Evolutionary conservation across 2,888 invertebrate genomes (phyloP).

Genomic region (Elmis aenea): DNA sequence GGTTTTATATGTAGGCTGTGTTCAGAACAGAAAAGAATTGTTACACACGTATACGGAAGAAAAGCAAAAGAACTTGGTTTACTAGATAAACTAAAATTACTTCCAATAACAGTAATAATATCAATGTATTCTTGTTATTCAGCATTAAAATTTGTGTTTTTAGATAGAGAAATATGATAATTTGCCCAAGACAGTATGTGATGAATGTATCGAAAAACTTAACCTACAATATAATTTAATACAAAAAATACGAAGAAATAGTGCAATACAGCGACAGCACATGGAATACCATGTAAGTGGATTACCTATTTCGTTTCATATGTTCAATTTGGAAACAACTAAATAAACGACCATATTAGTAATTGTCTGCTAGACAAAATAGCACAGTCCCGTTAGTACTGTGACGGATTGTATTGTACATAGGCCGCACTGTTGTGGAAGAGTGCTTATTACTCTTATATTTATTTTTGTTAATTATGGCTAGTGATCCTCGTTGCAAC

Average conservation of each 20-base stretch:
- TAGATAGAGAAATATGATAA: constrained; percentile 47
- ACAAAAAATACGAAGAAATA: constrained; percentile 47
- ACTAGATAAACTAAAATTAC: constrained; percentile 73
- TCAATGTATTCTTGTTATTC: no score
- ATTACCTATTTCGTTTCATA: neutral
- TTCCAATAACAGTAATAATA: constrained; percentile 72
- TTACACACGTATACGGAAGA: constrained; percentile 77
- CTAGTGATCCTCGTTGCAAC: no score
- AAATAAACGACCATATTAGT: no score
- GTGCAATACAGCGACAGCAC: constrained; percentile 37
- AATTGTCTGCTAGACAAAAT: no score
- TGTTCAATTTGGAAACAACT: constrained; percentile 1
- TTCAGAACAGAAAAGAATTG: constrained; percentile 79
- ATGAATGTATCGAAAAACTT: constrained; percentile 52
- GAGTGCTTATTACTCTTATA: no score
- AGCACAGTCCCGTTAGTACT: no score
- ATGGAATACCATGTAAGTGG: constrained; percentile 38
- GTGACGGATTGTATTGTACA: no score
- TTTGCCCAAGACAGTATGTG: constrained; percentile 64
- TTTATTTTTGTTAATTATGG: no score
- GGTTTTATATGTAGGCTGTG: constrained; percentile 83
- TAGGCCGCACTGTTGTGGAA: no score
- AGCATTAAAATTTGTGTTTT: constrained; percentile 19
- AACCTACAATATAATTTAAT: constrained; percentile 51
- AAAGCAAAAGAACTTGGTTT: constrained; percentile 70